Conservation (phyloP, 1,140 invertebrate species). For the Mercenaria mercenaria region DNA sequence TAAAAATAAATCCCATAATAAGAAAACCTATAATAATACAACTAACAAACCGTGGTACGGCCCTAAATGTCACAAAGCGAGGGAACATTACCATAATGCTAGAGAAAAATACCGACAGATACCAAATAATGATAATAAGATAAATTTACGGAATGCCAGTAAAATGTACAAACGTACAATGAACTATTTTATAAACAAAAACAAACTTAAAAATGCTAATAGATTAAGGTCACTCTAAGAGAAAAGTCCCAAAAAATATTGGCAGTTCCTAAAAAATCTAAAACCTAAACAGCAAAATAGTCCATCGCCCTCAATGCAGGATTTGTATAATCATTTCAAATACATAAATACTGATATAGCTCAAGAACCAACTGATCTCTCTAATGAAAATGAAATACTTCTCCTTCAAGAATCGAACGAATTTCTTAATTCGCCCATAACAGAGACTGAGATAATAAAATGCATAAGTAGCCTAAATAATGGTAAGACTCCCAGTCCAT, state of each 20-base stretch:
- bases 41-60: not conserved
- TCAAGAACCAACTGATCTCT: too few species aligned
- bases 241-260: constrained; percentile 18
- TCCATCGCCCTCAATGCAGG: not conserved
- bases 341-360: not conserved
- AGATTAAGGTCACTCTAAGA: not conserved
- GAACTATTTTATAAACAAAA: constrained; percentile 3
- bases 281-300: constrained; percentile 31
- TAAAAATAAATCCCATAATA: not conserved
- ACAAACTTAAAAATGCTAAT: not conserved
- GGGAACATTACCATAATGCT: not conserved
- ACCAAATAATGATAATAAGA: not conserved
- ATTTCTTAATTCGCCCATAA: not conserved
- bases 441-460: constrained; percentile 15
- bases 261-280: constrained; percentile 1
- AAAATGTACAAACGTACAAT: not conserved
- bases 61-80: not conserved
- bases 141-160: not conserved
- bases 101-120: not conserved
- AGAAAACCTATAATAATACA: too few species aligned
- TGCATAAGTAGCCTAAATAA: constrained; percentile 3
- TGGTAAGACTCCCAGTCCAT: not conserved
- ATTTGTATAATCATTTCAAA: constrained; percentile 47
- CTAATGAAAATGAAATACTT: not conserved
- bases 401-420: not conserved